Evolutionary conservation across 1,140 invertebrate species (phyloP).

Genomic region (Phocides pigmalion): DNA sequence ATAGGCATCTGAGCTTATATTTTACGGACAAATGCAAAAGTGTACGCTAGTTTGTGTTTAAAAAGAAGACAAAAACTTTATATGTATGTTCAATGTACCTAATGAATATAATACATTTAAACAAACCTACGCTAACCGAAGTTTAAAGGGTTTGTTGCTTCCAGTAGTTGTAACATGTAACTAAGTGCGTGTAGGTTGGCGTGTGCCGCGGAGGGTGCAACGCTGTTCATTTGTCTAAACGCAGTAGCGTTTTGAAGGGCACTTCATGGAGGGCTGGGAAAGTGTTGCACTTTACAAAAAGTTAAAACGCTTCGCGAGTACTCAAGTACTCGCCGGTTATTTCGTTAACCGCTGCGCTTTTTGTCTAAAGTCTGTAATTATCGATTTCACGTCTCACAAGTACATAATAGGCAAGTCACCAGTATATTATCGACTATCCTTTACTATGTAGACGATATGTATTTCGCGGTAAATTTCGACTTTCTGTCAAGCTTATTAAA

Average conservation of each 20-base stretch:
- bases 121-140: background rate
- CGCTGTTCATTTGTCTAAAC: slow-evolving; percentile 82
- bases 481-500: slow-evolving; percentile 30
- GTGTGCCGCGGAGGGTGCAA: slow-evolving; percentile 74
- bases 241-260: slow-evolving; percentile 72
- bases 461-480: slow-evolving; percentile 29
- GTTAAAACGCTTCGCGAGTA: slow-evolving; percentile 67
- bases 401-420: slow-evolving; percentile 26
- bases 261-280: slow-evolving; percentile 68
- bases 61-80: too few species aligned
- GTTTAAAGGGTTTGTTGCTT: slow-evolving; percentile 24
- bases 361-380: slow-evolving; percentile 52
- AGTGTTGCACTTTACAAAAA: slow-evolving; percentile 81
- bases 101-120: too few species aligned
- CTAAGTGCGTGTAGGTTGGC: slow-evolving; percentile 47
- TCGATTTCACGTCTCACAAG: slow-evolving; percentile 44
- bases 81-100: too few species aligned
- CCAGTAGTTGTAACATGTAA: slow-evolving; percentile 37
- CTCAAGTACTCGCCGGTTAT: slow-evolving; percentile 50
- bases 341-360: slow-evolving; percentile 54
- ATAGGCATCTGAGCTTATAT: too few species aligned
- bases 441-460: slow-evolving; percentile 11
- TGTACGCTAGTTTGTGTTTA: too few species aligned
- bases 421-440: slow-evolving; percentile 31
- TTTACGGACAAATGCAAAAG: too few species aligned